phyloP scores from a whole-genome alignment of 2,797 vertebrate species.

The Saxicola maurus region DNA sequence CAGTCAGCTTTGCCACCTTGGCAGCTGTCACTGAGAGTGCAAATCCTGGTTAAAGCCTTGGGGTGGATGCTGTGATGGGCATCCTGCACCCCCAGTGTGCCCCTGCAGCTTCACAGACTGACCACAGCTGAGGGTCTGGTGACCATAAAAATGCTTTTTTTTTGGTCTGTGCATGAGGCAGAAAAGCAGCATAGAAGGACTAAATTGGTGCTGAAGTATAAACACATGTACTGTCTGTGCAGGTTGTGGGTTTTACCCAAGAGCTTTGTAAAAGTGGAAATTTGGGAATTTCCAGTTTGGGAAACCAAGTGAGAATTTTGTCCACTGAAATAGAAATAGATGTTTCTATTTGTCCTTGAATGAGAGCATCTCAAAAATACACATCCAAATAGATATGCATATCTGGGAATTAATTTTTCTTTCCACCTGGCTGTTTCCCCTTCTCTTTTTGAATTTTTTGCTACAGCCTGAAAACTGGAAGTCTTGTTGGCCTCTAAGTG shows the following conservation, averaged over 20 bases:
- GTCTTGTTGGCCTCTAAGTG: neutral
- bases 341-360: neutral
- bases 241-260: neutral
- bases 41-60: neutral
- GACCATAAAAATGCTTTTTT: fast-evolving
- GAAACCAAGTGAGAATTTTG: neutral
- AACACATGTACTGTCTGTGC: fast-evolving
- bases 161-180: neutral
- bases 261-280: neutral
- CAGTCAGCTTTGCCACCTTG: neutral
- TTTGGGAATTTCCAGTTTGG: neutral
- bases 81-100: fast-evolving
- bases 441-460: neutral
- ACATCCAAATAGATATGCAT: neutral
- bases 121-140: neutral
- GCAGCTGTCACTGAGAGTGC: neutral
- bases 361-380: neutral
- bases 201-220: neutral
- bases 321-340: neutral
- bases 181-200: neutral
- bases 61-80: neutral
- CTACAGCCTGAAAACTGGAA: neutral
- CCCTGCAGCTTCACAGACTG: neutral
- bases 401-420: neutral
- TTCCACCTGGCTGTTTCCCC: neutral